Conservation (phyloP, 1,140 invertebrate genomes). For the Bactericera cockerelli region DNA sequence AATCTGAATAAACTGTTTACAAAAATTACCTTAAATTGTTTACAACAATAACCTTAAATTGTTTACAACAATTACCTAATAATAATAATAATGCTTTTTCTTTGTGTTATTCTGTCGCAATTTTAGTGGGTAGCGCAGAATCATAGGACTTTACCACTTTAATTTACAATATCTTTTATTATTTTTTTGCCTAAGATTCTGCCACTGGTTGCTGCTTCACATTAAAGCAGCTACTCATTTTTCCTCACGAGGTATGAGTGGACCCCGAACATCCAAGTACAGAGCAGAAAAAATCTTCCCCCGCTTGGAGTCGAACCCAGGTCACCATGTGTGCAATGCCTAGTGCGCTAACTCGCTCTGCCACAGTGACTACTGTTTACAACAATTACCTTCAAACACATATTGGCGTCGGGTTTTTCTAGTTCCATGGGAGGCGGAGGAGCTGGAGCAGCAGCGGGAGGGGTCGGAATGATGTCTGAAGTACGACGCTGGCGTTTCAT, state of each 20-base stretch:
- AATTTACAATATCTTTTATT: no score
- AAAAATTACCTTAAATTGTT: no score
- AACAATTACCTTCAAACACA: constrained; percentile 49
- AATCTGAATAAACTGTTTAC: no score
- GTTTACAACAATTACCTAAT: no score
- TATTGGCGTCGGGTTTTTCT: constrained; percentile 65
- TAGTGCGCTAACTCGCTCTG: no score
- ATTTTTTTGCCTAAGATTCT: background rate
- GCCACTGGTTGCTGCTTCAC: background rate
- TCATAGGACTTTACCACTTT: no score
- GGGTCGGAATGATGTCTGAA: background rate
- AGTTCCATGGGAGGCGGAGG: constrained; percentile 34
- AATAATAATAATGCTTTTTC: no score
- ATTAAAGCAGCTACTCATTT: background rate
- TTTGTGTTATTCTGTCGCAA: no score
- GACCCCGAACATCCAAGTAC: no score
- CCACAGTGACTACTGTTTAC: background rate
- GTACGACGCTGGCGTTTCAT: background rate
- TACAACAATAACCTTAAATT: no score
- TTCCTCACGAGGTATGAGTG: no score
- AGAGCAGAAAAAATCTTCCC: background rate
- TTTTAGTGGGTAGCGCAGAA: no score
- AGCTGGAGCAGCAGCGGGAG: constrained; percentile 16
- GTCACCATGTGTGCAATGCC: background rate
- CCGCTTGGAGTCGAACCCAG: background rate